Evolutionary conservation across 2,113 vertebrate species (phyloP), one percentile per base, ranked within the genome.

Genomic region (Chaetura pelagica): DNA sequence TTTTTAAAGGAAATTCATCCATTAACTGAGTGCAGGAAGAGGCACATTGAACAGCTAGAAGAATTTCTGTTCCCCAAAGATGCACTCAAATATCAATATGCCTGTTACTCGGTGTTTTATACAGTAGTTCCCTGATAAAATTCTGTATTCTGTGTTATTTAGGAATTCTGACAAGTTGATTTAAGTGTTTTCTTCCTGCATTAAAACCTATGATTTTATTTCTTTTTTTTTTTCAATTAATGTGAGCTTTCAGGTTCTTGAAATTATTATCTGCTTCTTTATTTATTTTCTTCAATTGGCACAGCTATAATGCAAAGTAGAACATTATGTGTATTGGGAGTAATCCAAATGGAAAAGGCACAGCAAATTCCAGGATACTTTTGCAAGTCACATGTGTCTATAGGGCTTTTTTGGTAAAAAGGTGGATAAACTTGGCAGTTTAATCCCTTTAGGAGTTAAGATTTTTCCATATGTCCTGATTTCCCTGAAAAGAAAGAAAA

Each of bases 401-500:
- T 74, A 77, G 26, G 57, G 10, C 11, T 54, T 63, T 79, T 90
- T 94, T 92, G 63, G 79, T 93, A 72, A 46, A 74, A 92, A 93
- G 51, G 64, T 88, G 91, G 87, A 91, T 82, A 81, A 91, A 94
- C 30, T 89, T 96, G 96, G 90, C 90, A 81, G 69, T 72, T 71
- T 42, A 87, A 58, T 92, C 61, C 57, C 2, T 1, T 76, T 81
- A 92, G 73, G 64, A 92, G n/a, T 82, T 87, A 75, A 75, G 64
- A 5, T 94, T 97, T 97, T 96, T 97, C 96, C 94, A 78, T 93
- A 97, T 67, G 76, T 64, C 58, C 86, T 81, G 51, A 75, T 96
- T 96, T 96, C 94, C 92, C 90, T 97, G 88, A 96, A 96, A 93
- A 96, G 86, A 91, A 94, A 78, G 77, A 75, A 84, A 73, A 85